Base-by-base conservation (phyloP, 2,888 invertebrate genomes). In the Hipparchia sbordonii region DNA sequence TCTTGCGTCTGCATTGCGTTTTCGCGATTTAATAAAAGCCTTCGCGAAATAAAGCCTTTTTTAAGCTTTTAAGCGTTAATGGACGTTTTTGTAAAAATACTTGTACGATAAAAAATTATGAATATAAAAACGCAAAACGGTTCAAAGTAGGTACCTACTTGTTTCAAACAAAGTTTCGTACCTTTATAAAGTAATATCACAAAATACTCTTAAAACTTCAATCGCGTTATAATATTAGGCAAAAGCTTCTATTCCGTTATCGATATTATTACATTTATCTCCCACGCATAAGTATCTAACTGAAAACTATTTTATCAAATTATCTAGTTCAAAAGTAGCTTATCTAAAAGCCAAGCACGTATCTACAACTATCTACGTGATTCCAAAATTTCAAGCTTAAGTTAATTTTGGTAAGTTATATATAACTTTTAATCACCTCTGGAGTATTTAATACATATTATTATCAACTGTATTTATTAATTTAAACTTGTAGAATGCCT, bases 331-430 rank as follows among this genome's bases (percentile, higher is more conserved):
- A 51, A 51, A 63, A 63, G 63, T 51, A 33, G 13, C 51, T 63
- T 63, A 51, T 51, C 48, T 13, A 33, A 46, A 62, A 48, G 46
- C 62, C 62, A 62, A 48, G 63, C 63, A 63, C 63, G 63, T 63
- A 7, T 5, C 48, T 48, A 63, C 63, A 51, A 12, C 10, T 23
- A 23, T 57, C 57, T 65, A 65, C 65, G 65, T 65, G 51, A 65
- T 65, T 52, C 65, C 65, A 51, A 65, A 65, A 33, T 23, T 63
- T 63, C 51, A 33, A 51, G 63, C 52, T 65, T 52, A 65, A 52
- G 65, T 52, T 52, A 65, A n/a, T 65, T 65, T 51, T 52, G 51
- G 52, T 65, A 65, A 65, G 52, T 65, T 65, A 52, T 39, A 39
- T 39, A 39, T 39, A 39, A 39, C 39, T 39, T 39, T 4, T 65